phyloP scores from a whole-genome alignment of 2,888 invertebrate genomes.

The Gasteruption jaculator region DNA sequence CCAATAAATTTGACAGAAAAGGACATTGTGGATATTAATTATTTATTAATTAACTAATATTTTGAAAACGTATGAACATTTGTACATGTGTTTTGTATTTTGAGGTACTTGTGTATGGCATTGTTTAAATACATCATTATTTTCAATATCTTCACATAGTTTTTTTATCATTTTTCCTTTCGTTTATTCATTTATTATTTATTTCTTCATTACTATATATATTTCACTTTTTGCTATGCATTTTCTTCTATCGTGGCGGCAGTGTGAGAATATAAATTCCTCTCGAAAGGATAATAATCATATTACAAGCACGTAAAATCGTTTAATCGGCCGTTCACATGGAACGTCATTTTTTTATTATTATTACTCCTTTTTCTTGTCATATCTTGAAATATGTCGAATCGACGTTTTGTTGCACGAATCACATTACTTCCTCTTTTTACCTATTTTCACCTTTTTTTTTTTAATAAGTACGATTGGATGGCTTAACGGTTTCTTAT shows the following conservation, averaged over 20 bases:
- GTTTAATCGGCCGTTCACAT: too few species aligned
- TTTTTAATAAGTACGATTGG: too few species aligned
- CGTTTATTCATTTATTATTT: constrained; percentile 20
- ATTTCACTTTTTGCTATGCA: constrained; percentile 7
- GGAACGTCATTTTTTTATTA: too few species aligned
- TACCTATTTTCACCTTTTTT: too few species aligned
- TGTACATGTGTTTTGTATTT: constrained; percentile 51
- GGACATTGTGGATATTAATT: constrained; percentile 40
- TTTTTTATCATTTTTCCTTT: constrained; percentile 17
- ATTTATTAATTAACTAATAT: constrained; percentile 50
- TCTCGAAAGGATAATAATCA: constrained; percentile 27
- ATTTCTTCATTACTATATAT: constrained; percentile 19
- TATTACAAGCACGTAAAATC: too few species aligned
- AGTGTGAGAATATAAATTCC: constrained; percentile 32
- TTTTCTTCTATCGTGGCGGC: constrained; percentile 26
- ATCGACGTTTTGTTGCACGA: too few species aligned
- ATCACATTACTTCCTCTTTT: too few species aligned
- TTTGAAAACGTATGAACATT: constrained; percentile 51
- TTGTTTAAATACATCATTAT: constrained; percentile 45
- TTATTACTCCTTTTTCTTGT: too few species aligned
- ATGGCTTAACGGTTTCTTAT: too few species aligned
- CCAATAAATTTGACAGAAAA: constrained; percentile 12
- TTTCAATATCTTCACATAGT: constrained; percentile 18
- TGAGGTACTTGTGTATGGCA: constrained; percentile 51
- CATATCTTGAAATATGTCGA: too few species aligned